Conservation (phyloP, 2,888 invertebrate species). For the Nomada lathburiana region DNA sequence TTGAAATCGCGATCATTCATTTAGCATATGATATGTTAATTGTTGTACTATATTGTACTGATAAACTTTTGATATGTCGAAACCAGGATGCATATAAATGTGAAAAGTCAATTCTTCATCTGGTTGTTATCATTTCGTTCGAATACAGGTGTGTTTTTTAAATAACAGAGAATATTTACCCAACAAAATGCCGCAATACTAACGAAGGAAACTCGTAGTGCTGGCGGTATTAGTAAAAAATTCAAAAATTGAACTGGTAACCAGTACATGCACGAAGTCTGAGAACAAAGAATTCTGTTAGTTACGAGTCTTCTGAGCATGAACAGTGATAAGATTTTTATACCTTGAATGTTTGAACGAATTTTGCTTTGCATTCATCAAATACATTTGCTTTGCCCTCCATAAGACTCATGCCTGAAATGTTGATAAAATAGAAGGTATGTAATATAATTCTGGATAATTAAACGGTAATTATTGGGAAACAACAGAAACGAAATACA, state of each 20-base stretch:
- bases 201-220: conserved; percentile 91
- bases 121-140: conserved; percentile 26
- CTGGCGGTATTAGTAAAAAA: conserved; percentile 90
- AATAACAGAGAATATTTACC: conserved; percentile 94
- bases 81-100: not conserved
- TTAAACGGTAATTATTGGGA: not conserved
- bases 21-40: not conserved
- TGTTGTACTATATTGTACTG: conserved; percentile 6
- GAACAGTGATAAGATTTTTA: conserved; percentile 77
- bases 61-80: not conserved
- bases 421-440: not conserved
- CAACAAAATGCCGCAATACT: conserved; percentile 92
- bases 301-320: conserved; percentile 84
- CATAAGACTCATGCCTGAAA: conserved; percentile 37
- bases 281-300: conserved; percentile 79
- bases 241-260: conserved; percentile 92
- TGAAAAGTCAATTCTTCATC: conserved; percentile 22
- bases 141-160: conserved; percentile 85
- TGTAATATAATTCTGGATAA: too few relatives aligned
- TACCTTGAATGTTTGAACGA: conserved; percentile 85
- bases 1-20: not conserved
- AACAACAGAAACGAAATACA: conserved; percentile 77
- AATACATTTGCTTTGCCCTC: conserved; percentile 10
- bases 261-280: conserved; percentile 93
- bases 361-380: conserved; percentile 24